phyloP scores from a whole-genome alignment of 2,888 invertebrate genomes.

The Callinectes sapidus region DNA sequence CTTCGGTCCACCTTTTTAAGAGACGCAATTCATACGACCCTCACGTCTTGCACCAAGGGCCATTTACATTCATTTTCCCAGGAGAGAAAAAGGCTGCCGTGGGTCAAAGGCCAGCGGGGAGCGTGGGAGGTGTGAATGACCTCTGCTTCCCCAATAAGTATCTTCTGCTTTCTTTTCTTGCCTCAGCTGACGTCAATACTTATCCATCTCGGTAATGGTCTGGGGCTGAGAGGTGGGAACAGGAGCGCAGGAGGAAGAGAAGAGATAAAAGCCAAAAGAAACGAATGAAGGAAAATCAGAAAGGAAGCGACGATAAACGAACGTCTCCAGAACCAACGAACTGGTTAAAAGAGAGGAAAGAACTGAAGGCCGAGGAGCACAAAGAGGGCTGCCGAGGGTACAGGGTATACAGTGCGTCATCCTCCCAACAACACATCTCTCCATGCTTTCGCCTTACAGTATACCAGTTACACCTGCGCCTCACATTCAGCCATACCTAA shows the following conservation, averaged over 20 bases:
- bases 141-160: not conserved
- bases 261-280: not conserved
- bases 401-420: not conserved
- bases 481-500: not conserved
- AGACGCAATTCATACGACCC: slow-evolving; percentile 31
- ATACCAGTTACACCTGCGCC: not conserved
- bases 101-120: slow-evolving; percentile 24
- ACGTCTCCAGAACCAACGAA: not conserved
- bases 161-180: slow-evolving; percentile 5
- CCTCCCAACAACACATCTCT: not conserved
- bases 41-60: not conserved
- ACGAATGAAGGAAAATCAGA: not conserved
- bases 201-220: slow-evolving; percentile 23
- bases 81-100: not conserved
- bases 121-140: slow-evolving; percentile 30
- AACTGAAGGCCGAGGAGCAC: not conserved
- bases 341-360: not conserved
- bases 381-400: slow-evolving; percentile 6
- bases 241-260: not conserved
- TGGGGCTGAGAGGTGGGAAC: not conserved
- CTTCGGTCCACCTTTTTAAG: not conserved
- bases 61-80: slow-evolving; percentile 18
- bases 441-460: not conserved
- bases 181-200: slow-evolving; percentile 24
- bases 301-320: slow-evolving; percentile 14